Base-by-base conservation (phyloP, 1,140 invertebrate genomes). In the Panulirus ornatus region DNA sequence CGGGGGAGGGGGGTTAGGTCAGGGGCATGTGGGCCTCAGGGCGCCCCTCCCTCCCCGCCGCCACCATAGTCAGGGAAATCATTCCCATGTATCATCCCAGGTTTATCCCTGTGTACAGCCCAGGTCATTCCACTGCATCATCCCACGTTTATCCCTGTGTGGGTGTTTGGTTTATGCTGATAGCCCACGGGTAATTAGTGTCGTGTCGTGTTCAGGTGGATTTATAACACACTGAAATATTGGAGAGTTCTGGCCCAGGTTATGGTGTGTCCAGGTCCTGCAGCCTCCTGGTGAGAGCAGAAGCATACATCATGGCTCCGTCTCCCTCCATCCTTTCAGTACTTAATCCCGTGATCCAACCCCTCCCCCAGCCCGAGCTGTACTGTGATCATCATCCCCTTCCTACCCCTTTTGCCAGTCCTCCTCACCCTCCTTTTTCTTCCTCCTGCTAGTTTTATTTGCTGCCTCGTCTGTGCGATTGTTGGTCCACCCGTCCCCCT, bases 281-380 rank as follows among this genome's bases (percentile, higher is more conserved):
- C 19, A 6, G 2, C 63, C 19, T 30, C 5, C 34, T 19, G n/a
- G n/a, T n/a, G n/a, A n/a, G n/a, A n/a, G n/a, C n/a, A n/a, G n/a
- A n/a, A n/a, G n/a, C n/a, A n/a, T n/a, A n/a, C n/a, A n/a, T n/a
- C 70, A 11, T 36, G 30, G 9, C 70, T 19, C 19, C 70, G 30
- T 71, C 19, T 47, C 34, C 91, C 51, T 86, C 27, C 47, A 22
- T 66, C 71, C 54, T 42, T 75, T 82, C 76, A 58, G 51, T 58
- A 22, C 51, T 22, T 11, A 11, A 58, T 22, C 51, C 51, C 22
- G 11, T 22, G 51, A 30, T 71, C 3, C 19, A 1, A 36, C 40
- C 19, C 63, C 34, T 30, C n/a, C 5, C n/a, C 5, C 34, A 8
- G 22, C 3, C 63, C 34, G n/a, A 66, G 22, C 63, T 66, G 9